Evolutionary conservation across 2,888 invertebrate species (phyloP).

Genomic region (Latheticus oryzae): DNA sequence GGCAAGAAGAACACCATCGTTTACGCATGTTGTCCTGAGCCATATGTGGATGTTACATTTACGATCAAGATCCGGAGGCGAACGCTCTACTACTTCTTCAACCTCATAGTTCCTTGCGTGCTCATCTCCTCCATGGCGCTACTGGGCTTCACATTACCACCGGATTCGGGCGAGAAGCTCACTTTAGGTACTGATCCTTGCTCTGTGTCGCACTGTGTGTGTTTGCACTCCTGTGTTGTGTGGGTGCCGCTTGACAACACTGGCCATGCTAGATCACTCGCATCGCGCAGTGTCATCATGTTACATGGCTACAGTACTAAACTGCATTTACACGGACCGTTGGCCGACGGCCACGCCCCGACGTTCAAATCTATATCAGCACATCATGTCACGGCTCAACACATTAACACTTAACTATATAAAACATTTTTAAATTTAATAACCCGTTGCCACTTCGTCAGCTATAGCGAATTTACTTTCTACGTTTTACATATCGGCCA

Average conservation of each 20-base stretch:
- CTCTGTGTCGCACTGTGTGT: constrained; percentile 54
- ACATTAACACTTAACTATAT: constrained; percentile 36
- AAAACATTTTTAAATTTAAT: constrained; percentile 13
- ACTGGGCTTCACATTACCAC: constrained; percentile 97
- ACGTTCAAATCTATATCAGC: constrained; percentile 19
- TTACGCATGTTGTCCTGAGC: constrained; percentile 94
- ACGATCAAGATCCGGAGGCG: constrained; percentile 95
- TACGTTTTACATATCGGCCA: constrained; percentile 40
- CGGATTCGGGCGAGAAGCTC: constrained; percentile 96
- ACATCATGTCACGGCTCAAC: constrained; percentile 32
- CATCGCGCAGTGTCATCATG: constrained; percentile 55
- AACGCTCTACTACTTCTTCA: constrained; percentile 99
- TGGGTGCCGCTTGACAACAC: constrained; percentile 58
- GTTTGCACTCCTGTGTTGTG: constrained; percentile 57
- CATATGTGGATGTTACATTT: constrained; percentile 96
- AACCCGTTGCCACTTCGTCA: constrained; percentile 41
- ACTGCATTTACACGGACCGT: constrained; percentile 40
- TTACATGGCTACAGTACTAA: constrained; percentile 47
- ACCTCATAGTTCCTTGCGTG: constrained; percentile 98
- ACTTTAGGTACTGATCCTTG: constrained; percentile 79
- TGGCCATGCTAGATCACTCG: constrained; percentile 55
- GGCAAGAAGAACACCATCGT: constrained; percentile 90
- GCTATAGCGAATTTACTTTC: constrained; percentile 36
- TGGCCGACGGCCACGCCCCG: constrained; percentile 40
- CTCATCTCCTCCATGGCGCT: constrained; percentile 99